A percentile compares a stretch with the other conserved stretches of the same genome.
phyloP scores from a whole-genome alignment of 2,797 vertebrate genomes.

The Chanos chanos region DNA sequence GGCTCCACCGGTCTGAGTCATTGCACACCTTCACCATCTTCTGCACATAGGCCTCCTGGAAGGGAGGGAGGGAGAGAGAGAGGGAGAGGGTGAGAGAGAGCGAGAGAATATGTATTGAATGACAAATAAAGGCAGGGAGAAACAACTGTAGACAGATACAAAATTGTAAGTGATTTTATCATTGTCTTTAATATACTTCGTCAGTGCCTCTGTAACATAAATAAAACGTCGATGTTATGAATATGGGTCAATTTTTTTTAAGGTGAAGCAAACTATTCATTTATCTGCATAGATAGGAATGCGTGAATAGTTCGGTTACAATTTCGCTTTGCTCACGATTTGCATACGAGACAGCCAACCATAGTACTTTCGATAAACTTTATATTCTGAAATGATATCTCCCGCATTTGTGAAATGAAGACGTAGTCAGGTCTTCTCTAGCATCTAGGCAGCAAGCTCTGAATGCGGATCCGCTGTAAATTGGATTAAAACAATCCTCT shows the following conservation, averaged over 20 bases:
- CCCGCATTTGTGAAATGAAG: slow-evolving; percentile 32
- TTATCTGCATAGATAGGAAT: too few relatives aligned
- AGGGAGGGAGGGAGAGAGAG: slow-evolving; percentile 48
- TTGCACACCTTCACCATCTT: slow-evolving; percentile 99
- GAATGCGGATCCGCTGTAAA: slow-evolving; percentile 59
- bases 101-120: neutral
- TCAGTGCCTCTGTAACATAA: too few relatives aligned
- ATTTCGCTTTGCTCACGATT: too few relatives aligned
- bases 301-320: too few relatives aligned
- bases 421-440: slow-evolving; percentile 47
- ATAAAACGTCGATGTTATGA: too few relatives aligned
- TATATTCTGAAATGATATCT: slow-evolving; percentile 1
- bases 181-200: too few relatives aligned
- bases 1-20: slow-evolving; percentile 97
- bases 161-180: neutral
- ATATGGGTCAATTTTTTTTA: too few relatives aligned
- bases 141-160: neutral
- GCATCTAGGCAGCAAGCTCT: slow-evolving; percentile 51
- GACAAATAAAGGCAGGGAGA: too few relatives aligned
- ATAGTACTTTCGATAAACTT: too few relatives aligned
- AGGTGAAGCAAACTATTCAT: too few relatives aligned
- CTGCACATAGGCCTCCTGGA: slow-evolving; percentile 97
- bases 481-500: slow-evolving; percentile 71
- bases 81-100: neutral
- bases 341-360: too few relatives aligned